phyloP scores from a whole-genome alignment of 2,888 invertebrate species.

The Crioceris asparagi region DNA sequence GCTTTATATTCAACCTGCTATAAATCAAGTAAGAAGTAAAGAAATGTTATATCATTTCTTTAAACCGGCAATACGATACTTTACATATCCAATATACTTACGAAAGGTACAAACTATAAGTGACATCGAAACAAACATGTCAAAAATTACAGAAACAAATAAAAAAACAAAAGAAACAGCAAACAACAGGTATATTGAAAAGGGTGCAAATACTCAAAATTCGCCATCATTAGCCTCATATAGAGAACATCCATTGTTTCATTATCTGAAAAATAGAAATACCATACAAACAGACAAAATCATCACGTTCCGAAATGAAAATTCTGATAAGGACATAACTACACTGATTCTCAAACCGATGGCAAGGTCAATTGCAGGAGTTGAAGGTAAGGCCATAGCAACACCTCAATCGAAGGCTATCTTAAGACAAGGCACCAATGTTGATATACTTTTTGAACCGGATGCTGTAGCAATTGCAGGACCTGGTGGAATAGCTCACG shows the following conservation, averaged over 20 bases:
- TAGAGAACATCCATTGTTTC: slow-evolving; percentile 30
- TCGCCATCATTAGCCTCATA: slow-evolving; percentile 25
- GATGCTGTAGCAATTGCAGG: slow-evolving; percentile 62
- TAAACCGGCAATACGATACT: too few relatives aligned
- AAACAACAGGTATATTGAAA: not conserved
- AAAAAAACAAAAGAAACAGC: not conserved
- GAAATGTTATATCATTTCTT: too few relatives aligned
- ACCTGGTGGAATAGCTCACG: slow-evolving; percentile 65
- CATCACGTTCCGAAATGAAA: slow-evolving; percentile 25
- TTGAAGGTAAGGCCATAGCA: slow-evolving; percentile 57
- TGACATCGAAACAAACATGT: not conserved
- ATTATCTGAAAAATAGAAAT: slow-evolving; percentile 29
- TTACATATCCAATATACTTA: too few relatives aligned
- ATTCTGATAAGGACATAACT: slow-evolving; percentile 23
- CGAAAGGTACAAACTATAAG: too few relatives aligned
- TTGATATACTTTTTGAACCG: slow-evolving; percentile 55
- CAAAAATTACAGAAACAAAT: not conserved
- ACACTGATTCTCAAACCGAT: slow-evolving; percentile 51
- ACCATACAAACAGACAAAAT: slow-evolving; percentile 25
- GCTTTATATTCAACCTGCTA: too few relatives aligned
- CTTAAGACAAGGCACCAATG: slow-evolving; percentile 47
- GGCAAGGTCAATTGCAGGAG: slow-evolving; percentile 55
- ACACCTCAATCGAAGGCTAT: slow-evolving; percentile 57
- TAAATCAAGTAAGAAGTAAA: too few relatives aligned
- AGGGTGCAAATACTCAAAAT: slow-evolving; percentile 7